Conservation (phyloP, 2,888 invertebrate genomes). For the Dasysyrphus tricinctus region DNA sequence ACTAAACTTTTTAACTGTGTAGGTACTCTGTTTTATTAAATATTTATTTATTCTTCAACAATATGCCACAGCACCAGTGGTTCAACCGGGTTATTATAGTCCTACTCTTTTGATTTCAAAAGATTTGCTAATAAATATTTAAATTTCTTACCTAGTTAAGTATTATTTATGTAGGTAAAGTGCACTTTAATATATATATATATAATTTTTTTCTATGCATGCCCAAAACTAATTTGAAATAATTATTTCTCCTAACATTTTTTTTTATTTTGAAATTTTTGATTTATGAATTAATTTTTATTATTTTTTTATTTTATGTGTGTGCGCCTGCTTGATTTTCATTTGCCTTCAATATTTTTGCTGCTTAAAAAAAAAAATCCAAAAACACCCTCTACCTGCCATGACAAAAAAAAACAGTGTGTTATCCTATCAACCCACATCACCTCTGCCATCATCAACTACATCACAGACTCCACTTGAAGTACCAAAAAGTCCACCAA, state of each 20-base stretch:
- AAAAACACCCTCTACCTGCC: neutral
- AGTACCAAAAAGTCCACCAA: constrained; percentile 83
- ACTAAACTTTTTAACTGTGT: no score
- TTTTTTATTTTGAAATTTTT: neutral
- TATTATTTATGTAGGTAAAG: neutral
- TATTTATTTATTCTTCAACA: no score
- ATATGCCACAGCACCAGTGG: no score
- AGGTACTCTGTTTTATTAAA: no score
- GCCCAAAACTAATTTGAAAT: neutral
- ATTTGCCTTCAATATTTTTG: constrained; percentile 41
- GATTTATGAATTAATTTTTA: neutral
- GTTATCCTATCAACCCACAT: constrained; percentile 81
- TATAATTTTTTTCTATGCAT: neutral
- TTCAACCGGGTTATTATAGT: no score
- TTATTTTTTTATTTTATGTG: constrained; percentile 60
- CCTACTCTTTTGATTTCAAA: no score
- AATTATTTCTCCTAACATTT: neutral
- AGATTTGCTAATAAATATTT: neutral
- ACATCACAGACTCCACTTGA: constrained; percentile 76
- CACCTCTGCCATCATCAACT: constrained; percentile 72
- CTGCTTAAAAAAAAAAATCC: constrained; percentile 43
- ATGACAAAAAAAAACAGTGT: constrained; percentile 78
- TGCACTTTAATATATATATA: neutral
- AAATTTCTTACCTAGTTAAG: neutral
- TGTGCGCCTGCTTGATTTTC: constrained; percentile 65